Evolutionary conservation across 2,113 vertebrate genomes (phyloP), one percentile per base, ranked within the genome.

Genomic region (Engraulis encrasicolus): DNA sequence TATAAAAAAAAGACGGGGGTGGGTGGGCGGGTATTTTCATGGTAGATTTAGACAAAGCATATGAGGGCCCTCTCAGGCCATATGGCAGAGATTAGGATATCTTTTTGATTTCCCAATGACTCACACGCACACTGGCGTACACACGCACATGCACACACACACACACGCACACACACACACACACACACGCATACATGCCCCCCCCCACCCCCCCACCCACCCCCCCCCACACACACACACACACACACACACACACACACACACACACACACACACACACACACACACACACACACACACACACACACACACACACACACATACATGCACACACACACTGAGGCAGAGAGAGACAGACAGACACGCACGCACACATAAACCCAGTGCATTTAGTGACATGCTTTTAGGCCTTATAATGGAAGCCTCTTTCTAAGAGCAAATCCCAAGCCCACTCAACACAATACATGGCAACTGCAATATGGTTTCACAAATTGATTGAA

Each of bases 41-140:
- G 90, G 86, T 83, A 88, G 91, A 94, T 93, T 93, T 93, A 93
- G 90, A 92, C 88, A 87, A 93, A 89, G 89, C 90, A 89, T 93
- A 93, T 93, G 87, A 92, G 89, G 92, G 90, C 92, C 91, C 92
- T 93, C 90, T 88, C 87, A 92, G 92, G 90, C 92, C 94, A 93
- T 94, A 94, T 94, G 93, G 86, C 89, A 89, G 89, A 93, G 92
- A 93, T 94, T 94, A 93, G 87, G 87, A 90, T 89, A 88, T 84
- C 82, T 79, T 83, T 83, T 86, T 78, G 78, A 83, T 90, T 89
- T 89, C 82, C 86, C 78, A 77, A 81, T 86, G 86, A 88, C 86
- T 89, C 91, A 91, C 87, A 84, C 87, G 40, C 40, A 45, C 40
- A 45, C 40, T 5, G 3, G 9, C 3, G 4, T 5, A 3, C 3